Evolutionary conservation across 2,797 vertebrate genomes (phyloP), one percentile per base, ranked within the genome.

Genomic region (Tenualosa thibaudeaui): DNA sequence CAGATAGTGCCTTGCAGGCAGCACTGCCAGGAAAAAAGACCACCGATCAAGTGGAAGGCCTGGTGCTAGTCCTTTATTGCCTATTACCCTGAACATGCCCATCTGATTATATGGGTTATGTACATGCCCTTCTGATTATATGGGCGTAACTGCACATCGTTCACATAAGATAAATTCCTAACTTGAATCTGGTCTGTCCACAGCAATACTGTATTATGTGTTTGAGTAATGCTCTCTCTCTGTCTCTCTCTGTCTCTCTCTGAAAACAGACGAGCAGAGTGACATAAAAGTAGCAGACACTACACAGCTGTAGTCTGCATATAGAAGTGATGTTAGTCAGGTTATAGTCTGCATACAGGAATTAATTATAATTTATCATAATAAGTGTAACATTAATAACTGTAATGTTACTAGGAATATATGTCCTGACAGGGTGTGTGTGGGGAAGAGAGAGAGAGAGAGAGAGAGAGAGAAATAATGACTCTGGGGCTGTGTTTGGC

Each of bases 401-500:
- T 31, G 31, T 31, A 31, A 31, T 31, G 0, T 31, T 0, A 31
- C 31, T 31, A 31, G 31, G 31, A 31, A 31, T 31, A 31, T 31
- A 4, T 46, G 46, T 7, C 3, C 4, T 46, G 46, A 65, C 3
- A 26, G 62, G 12, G 62, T 13, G 58, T 62, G 58, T n/a, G 58
- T 1, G 51, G 12, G 51, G 46, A 89, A 31, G 62, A 22, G 24
- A 26, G 24, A 31, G 65, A 71, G 65, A 26, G 60, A 62, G 60
- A 31, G 65, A 37, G 65, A 37, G 65, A 37, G 65, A 71, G 68
- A 19, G 26, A 40, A 75, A 75, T 75, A 75, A 75, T 75, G 37
- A 75, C 68, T 40, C 31, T 40, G 68, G 37, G 37, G 31, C 37
- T 13, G 26, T 15, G 13, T 75, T 75, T 75, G 37, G 31, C 68